Conservation (phyloP, 2,888 invertebrate genomes). For the Dynastes hyllus region DNA sequence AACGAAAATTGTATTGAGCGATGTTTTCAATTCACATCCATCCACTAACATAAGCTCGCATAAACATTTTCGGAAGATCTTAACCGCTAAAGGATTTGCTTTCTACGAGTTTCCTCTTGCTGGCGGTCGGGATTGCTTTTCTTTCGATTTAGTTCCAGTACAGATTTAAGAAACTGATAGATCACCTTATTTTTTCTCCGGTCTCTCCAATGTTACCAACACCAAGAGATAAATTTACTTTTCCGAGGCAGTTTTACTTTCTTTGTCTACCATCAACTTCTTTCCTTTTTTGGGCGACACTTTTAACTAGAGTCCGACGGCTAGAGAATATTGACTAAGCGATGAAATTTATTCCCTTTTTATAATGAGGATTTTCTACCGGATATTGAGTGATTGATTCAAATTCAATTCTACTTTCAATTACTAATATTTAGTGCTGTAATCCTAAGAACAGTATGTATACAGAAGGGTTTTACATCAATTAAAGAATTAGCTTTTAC, state of each 20-base stretch:
- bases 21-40: conserved; percentile 45
- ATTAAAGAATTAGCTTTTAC: too few relatives aligned
- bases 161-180: conserved; percentile 50
- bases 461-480: too few relatives aligned
- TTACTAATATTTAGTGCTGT: too few relatives aligned
- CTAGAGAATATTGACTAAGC: conserved; percentile 21
- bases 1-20: conserved; percentile 43
- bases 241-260: conserved; percentile 22
- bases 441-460: too few relatives aligned
- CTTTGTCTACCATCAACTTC: conserved; percentile 1
- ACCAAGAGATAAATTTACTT: conserved; percentile 44
- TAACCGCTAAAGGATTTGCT: conserved; percentile 51
- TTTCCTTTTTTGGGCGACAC: conserved; percentile 25
- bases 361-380: neutral
- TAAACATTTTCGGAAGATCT: conserved; percentile 49
- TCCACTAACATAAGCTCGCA: conserved; percentile 42
- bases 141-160: conserved; percentile 50
- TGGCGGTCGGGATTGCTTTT: conserved; percentile 47
- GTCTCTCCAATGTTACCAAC: conserved; percentile 18
- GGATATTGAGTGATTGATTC: too few relatives aligned
- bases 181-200: conserved; percentile 49
- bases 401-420: too few relatives aligned
- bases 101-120: conserved; percentile 43
- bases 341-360: conserved; percentile 11
- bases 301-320: conserved; percentile 22